Evolutionary conservation across 2,888 invertebrate genomes (phyloP).

Genomic region (Rhagonycha lutea): DNA sequence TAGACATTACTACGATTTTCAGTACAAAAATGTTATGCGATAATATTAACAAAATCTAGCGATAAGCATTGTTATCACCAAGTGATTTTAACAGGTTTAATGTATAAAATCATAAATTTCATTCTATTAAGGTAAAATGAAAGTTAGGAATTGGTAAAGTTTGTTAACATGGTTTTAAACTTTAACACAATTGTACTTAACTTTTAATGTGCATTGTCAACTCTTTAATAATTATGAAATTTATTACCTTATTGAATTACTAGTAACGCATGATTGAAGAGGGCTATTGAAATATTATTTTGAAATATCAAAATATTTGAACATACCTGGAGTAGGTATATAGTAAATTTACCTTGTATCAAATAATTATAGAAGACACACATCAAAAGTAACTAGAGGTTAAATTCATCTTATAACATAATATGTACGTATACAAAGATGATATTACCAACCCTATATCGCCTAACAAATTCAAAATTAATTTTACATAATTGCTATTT

Average conservation of each 20-base stretch:
- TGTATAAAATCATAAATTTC: neutral
- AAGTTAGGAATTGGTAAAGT: neutral
- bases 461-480: neutral
- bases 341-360: neutral
- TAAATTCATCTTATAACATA: neutral
- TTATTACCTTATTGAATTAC: neutral
- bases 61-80: neutral
- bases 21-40: too few relatives aligned
- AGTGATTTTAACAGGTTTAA: neutral
- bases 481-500: neutral
- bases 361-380: neutral
- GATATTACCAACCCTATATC: neutral
- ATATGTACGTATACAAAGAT: neutral
- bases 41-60: neutral
- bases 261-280: neutral
- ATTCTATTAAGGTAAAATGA: neutral
- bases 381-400: neutral
- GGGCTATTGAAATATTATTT: neutral
- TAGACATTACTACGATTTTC: neutral
- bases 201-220: neutral
- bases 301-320: neutral
- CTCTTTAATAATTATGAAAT: neutral
- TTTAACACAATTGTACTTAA: neutral
- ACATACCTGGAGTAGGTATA: neutral
- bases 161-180: neutral